Conservation (phyloP, 2,797 vertebrate genomes). For the Pipistrellus pipistrellus region DNA sequence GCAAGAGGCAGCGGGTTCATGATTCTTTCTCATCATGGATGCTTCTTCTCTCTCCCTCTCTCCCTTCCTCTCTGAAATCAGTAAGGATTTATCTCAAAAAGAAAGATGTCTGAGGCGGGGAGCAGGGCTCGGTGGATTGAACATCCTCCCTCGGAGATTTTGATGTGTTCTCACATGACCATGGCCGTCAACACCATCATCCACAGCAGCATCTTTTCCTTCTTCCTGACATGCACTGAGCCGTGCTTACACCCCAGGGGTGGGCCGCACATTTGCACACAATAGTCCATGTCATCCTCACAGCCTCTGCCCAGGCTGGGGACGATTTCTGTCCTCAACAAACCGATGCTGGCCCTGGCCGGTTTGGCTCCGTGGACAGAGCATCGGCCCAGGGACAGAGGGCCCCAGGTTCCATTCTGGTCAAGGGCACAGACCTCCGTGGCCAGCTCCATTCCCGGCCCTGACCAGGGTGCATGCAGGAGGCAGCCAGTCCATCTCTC, state of each 20-base stretch:
- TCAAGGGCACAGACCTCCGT: too few species aligned
- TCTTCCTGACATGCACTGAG: not conserved
- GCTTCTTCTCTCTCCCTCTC: too few species aligned
- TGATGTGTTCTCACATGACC: not conserved
- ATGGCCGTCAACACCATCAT: not conserved
- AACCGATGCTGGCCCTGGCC: not conserved
- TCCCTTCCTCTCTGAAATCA: too few species aligned
- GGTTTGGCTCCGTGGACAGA: too few species aligned
- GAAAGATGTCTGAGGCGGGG: not conserved
- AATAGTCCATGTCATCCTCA: not conserved
- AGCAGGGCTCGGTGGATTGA: not conserved
- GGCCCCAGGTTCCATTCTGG: too few species aligned
- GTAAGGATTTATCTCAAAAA: too few species aligned
- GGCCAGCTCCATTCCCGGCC: too few species aligned
- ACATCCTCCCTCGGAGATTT: not conserved
- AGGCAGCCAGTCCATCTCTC: too few species aligned
- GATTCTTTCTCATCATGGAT: too few species aligned
- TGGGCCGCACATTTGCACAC: fast-evolving
- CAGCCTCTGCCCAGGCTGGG: not conserved
- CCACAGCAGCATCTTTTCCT: not conserved
- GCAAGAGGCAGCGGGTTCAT: too few species aligned
- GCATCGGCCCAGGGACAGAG: too few species aligned
- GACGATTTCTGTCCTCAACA: not conserved
- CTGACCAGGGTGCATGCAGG: too few species aligned
- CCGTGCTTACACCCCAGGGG: not conserved